A percentile compares a stretch with the other conserved stretches of the same genome.
These are phyloP conservation scores for Elaphurus davidianus DNA, from an alignment of 2,113 vertebrate species.

Conservation along the genomic window DNA sequence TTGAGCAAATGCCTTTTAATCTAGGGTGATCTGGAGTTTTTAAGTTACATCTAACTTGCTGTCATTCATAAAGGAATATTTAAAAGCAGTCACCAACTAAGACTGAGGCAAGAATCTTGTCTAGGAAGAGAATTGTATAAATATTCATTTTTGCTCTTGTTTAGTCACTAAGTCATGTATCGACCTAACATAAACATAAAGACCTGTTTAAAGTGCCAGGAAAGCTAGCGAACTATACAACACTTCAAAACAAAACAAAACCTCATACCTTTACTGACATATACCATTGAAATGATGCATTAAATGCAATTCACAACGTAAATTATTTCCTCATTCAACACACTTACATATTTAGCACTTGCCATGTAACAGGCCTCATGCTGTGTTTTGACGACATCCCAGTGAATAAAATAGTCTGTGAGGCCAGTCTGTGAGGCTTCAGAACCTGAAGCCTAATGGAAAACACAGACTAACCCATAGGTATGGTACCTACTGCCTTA, in stretches of 20 bases:
- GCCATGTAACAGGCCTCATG: neutral
- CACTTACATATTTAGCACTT: slow-evolving; percentile 1
- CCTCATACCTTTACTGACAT: neutral
- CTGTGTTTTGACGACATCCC: neutral
- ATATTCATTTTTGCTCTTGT: neutral
- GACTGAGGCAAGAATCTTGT: neutral
- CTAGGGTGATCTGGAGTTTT: neutral
- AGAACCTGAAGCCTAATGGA: neutral
- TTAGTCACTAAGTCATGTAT: neutral
- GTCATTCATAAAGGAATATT: neutral
- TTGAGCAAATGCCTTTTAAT: neutral
- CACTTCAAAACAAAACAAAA: neutral
- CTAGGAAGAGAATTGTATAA: slow-evolving; percentile 7
- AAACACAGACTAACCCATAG: neutral
- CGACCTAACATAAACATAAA: neutral
- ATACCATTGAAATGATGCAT: neutral
- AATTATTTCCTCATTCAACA: slow-evolving; percentile 10
- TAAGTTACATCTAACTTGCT: neutral
- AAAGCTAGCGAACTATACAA: neutral
- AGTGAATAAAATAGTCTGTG: neutral
- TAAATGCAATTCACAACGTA: neutral
- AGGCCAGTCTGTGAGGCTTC: neutral
- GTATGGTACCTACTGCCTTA: neutral
- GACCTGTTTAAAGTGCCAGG: neutral
- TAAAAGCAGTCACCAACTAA: neutral